These are phyloP conservation scores for Oceanodroma leucorhoa DNA, from an alignment of 2,797 vertebrate species.

Conservation along the genomic window DNA sequence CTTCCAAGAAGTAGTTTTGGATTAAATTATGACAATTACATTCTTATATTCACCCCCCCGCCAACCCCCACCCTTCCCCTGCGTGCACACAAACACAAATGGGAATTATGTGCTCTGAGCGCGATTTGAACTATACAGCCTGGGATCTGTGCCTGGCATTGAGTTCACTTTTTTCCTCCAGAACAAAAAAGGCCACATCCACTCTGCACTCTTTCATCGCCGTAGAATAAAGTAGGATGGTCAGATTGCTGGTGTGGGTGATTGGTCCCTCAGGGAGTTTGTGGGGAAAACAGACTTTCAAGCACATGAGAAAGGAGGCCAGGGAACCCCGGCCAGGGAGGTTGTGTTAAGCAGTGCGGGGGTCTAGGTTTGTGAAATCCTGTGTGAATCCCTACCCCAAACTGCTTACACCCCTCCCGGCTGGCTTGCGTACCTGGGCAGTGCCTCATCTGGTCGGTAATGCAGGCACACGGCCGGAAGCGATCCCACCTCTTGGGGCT, in stretches of 20 bases:
- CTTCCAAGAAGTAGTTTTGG: constrained; percentile 68
- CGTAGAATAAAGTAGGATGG: not conserved
- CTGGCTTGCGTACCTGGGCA: not conserved
- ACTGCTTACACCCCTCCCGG: not conserved
- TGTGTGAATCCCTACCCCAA: not conserved
- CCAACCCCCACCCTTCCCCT: constrained; percentile 27
- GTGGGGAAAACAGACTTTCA: not conserved
- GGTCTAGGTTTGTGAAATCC: not conserved
- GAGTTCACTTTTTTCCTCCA: constrained; percentile 23
- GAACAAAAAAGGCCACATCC: constrained; percentile 32
- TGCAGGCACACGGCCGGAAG: not conserved
- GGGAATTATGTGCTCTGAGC: constrained; percentile 47
- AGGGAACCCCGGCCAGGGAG: not conserved
- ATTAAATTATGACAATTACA: constrained; percentile 68
- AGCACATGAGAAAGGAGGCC: not conserved
- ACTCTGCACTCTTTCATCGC: constrained; percentile 8
- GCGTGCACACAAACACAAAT: constrained; percentile 61
- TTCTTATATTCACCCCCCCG: constrained; percentile 20
- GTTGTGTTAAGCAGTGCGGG: not conserved
- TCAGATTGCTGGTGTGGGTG: not conserved
- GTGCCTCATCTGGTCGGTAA: not conserved
- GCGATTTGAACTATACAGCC: constrained; percentile 12
- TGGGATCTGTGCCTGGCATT: constrained; percentile 46
- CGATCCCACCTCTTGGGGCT: rapidly evolving
- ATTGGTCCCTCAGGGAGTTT: not conserved